Conservation (phyloP, 1,140 invertebrate species). For the Belonocnema kinseyi region DNA sequence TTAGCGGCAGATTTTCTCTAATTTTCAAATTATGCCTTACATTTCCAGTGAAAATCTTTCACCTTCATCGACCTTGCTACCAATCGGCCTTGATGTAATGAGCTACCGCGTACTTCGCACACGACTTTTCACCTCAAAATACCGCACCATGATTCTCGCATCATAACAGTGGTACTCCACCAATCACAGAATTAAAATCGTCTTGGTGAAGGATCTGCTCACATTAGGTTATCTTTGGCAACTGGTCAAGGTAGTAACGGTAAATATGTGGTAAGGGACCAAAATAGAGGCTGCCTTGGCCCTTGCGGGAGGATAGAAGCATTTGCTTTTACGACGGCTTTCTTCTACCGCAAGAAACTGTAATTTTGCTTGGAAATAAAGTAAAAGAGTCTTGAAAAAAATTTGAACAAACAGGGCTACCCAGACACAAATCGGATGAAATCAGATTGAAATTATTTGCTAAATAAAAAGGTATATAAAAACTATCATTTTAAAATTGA, state of each 20-base stretch:
- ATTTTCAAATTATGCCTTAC: background rate
- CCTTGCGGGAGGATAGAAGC: constrained; percentile 41
- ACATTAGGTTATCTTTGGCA: constrained; percentile 1
- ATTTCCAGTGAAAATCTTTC: background rate
- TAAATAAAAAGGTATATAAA: too few species aligned
- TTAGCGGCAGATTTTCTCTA: background rate
- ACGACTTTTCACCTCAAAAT: constrained; percentile 19
- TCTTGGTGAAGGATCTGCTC: background rate
- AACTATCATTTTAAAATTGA: too few species aligned
- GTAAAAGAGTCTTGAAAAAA: too few species aligned
- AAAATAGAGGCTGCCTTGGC: constrained; percentile 53
- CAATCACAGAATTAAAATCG: background rate
- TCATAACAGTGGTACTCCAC: constrained; percentile 25
- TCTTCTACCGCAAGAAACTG: too few species aligned
- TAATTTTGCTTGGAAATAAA: too few species aligned
- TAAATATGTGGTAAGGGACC: constrained; percentile 49
- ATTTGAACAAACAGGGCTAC: background rate
- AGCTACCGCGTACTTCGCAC: background rate
- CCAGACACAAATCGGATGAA: too few species aligned
- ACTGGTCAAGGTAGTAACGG: constrained; percentile 53
- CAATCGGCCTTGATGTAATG: constrained; percentile 21
- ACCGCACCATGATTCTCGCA: constrained; percentile 9
- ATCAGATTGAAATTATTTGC: too few species aligned
- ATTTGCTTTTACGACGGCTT: constrained; percentile 36
- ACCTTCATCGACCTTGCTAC: constrained; percentile 15